Evolutionary conservation across 2,888 invertebrate species (phyloP).

Genomic region (Xanthorhoe designata): DNA sequence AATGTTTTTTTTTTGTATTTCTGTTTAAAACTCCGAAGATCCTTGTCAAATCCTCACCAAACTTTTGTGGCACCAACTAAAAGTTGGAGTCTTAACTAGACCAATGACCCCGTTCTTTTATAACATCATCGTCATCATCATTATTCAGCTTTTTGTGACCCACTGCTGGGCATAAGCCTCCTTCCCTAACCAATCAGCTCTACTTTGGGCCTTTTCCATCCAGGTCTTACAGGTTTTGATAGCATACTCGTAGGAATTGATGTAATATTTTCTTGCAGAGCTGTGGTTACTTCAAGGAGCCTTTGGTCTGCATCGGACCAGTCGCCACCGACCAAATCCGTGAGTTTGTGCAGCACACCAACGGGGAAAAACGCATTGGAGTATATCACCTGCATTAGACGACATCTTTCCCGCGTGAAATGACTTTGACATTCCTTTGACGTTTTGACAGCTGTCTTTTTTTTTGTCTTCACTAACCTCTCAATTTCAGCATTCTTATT

Average conservation of each 20-base stretch:
- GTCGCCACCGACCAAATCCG: constrained; percentile 92
- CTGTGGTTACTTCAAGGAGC: constrained; percentile 96
- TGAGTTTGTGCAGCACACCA: constrained; percentile 90
- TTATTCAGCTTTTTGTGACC: too few relatives aligned
- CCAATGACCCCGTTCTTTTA: too few relatives aligned
- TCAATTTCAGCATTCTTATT: background rate
- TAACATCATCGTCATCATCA: too few relatives aligned
- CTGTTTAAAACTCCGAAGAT: too few relatives aligned
- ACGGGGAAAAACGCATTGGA: constrained; percentile 92
- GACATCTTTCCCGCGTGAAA: constrained; percentile 22
- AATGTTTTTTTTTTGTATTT: too few relatives aligned
- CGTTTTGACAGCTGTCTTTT: constrained; percentile 3
- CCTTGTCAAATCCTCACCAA: too few relatives aligned
- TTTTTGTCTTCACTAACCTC: constrained; percentile 6
- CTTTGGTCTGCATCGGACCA: constrained; percentile 94
- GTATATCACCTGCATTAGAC: constrained; percentile 82
- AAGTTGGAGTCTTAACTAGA: too few relatives aligned
- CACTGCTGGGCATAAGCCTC: too few relatives aligned
- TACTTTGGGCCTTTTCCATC: too few relatives aligned
- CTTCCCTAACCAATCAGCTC: too few relatives aligned
- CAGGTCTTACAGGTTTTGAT: too few relatives aligned
- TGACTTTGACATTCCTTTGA: constrained; percentile 10
- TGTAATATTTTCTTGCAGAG: constrained; percentile 79
- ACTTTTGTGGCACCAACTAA: too few relatives aligned
- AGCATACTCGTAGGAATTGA: background rate